A percentile compares a stretch with the other conserved stretches of the same genome.
phyloP scores from a whole-genome alignment of 1,140 invertebrate species.

The Pseudomyrmex dendroicus region DNA sequence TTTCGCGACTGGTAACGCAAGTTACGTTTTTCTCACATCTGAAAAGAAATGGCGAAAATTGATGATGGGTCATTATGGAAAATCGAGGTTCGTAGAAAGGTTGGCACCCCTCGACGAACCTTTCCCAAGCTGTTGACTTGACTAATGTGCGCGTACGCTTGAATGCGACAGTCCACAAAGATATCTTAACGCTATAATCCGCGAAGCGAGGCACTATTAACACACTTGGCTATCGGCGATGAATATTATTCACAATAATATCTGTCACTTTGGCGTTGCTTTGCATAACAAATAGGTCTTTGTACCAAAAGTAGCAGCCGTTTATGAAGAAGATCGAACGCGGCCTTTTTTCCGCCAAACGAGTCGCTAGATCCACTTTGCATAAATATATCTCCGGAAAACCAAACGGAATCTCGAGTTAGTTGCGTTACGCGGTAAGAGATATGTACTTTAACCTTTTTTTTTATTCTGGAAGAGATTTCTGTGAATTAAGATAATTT shows the following conservation, averaged over 20 bases:
- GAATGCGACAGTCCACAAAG: slow-evolving; percentile 31
- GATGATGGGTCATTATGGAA: slow-evolving; percentile 46
- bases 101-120: slow-evolving; percentile 9
- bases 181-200: slow-evolving; percentile 38
- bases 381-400: background rate
- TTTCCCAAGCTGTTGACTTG: slow-evolving; percentile 56
- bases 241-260: slow-evolving; percentile 23
- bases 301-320: background rate
- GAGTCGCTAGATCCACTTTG: background rate
- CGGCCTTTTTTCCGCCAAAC: too few species aligned
- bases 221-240: slow-evolving; percentile 41
- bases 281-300: slow-evolving; percentile 34
- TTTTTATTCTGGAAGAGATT: background rate
- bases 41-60: slow-evolving; percentile 34
- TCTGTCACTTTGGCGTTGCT: background rate
- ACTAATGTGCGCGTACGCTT: slow-evolving; percentile 30
- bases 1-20: slow-evolving; percentile 46
- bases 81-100: slow-evolving; percentile 34
- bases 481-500: background rate
- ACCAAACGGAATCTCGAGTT: background rate
- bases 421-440: background rate
- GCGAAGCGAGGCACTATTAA: slow-evolving; percentile 43
- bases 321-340: background rate
- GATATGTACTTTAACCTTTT: background rate
- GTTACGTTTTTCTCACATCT: background rate